Evolutionary conservation across 2,888 invertebrate species (phyloP).

Genomic region (Notocelia uddmanniana): DNA sequence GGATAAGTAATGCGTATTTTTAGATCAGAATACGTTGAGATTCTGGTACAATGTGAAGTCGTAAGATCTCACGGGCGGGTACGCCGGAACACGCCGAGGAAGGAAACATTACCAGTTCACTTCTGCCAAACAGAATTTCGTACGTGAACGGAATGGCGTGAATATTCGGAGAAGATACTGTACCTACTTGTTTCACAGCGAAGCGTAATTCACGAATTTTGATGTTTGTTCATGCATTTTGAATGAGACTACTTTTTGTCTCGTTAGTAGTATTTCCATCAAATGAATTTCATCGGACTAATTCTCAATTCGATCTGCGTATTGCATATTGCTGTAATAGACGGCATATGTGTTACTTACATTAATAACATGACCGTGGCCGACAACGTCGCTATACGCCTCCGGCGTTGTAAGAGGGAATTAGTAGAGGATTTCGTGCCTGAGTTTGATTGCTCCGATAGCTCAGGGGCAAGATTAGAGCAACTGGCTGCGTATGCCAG

Average conservation of each 20-base stretch:
- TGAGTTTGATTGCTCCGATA: no score
- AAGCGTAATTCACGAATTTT: not conserved
- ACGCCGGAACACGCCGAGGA: conserved; percentile 11
- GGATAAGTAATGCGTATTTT: not conserved
- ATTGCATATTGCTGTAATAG: no score
- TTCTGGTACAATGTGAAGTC: conserved; percentile 9
- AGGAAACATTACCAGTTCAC: conserved; percentile 41
- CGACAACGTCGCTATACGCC: no score
- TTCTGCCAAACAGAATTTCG: conserved; percentile 43
- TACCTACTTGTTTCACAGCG: conserved; percentile 18
- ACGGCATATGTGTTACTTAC: no score
- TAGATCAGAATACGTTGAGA: conserved; percentile 1
- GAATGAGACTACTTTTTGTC: not conserved
- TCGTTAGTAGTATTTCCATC: not conserved
- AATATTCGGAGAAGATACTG: conserved; percentile 32
- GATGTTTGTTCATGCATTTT: not conserved
- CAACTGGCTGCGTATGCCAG: no score
- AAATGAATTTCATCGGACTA: no score
- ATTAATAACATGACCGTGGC: no score
- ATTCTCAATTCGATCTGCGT: no score
- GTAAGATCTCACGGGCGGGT: conserved; percentile 22
- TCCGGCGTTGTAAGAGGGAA: no score
- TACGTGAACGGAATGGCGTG: conserved; percentile 37
- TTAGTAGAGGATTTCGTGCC: no score
- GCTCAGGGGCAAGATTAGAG: no score